A percentile compares a stretch with the other conserved stretches of the same genome.
These are phyloP conservation scores for Batillaria attramentaria DNA, from an alignment of 1,140 invertebrate genomes.

Conservation along the genomic window DNA sequence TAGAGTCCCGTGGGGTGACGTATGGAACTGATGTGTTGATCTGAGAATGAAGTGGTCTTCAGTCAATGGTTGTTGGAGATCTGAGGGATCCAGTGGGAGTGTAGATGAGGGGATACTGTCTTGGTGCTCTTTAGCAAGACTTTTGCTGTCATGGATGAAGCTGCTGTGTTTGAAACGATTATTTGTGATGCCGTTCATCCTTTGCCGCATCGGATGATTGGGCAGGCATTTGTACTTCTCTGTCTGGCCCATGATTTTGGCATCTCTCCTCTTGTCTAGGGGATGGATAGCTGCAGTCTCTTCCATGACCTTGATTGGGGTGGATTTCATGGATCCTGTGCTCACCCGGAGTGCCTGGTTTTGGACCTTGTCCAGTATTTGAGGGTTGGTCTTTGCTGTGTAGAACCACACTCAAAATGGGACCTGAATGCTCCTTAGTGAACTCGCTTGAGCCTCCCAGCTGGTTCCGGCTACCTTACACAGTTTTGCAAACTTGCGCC, in stretches of 20 bases:
- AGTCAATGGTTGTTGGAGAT: background rate
- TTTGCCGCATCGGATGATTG: background rate
- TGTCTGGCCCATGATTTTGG: slow-evolving; percentile 19
- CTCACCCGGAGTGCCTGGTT: background rate
- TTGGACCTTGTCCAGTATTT: background rate
- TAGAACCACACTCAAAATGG: background rate
- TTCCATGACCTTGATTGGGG: background rate
- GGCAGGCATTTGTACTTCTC: slow-evolving; percentile 13
- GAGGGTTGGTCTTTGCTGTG: background rate
- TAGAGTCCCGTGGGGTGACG: background rate
- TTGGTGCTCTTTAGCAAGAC: background rate
- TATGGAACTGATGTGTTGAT: background rate
- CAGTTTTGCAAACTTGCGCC: background rate
- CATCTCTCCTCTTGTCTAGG: background rate
- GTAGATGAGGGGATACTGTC: background rate
- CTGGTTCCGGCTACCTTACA: background rate
- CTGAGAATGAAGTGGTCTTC: background rate
- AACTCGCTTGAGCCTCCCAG: background rate
- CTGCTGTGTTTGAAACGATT: slow-evolving; percentile 13
- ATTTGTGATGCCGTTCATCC: background rate
- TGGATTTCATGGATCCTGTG: slow-evolving; percentile 1
- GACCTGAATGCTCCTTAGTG: background rate
- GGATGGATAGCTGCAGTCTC: background rate
- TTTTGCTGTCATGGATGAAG: slow-evolving; percentile 8
- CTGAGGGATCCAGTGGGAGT: too few relatives aligned